Evolutionary conservation across 2,888 invertebrate species (phyloP), one percentile per base, ranked within the genome.

Genomic region (Drosophila atripex): DNA sequence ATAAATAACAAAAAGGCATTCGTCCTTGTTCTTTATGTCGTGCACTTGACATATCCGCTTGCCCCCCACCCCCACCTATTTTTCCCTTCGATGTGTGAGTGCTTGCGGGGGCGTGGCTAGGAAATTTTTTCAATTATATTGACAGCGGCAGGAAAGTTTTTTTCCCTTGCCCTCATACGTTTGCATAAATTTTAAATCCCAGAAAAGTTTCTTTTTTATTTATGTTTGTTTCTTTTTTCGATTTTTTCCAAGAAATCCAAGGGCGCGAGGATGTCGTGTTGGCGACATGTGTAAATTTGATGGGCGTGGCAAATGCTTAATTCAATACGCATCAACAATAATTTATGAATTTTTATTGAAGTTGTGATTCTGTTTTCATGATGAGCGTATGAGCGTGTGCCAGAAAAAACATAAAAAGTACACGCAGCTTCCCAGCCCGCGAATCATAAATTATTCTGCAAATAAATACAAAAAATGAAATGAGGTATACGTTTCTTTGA

Each of bases 341-440:
- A 80, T 79, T 80, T 83, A 80, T 83, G 80, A 54, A 77, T 83
- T 79, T 79, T 77, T 79, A 77, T 80, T 79, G 79, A 77, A 77
- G 68, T 69, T 66, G n/a, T 49, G 51, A 35, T 38, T 38, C 43
- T 28, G 50, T 63, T 59, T 35, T 45, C 30, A 30, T n/a, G 18
- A 35, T 59, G 25, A 39, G 59, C 30, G 30, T 23, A 35, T 59
- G 18, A 39, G 59, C 30, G 30, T 23, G 55, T 35, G 25, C 18
- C n/a, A 45, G 30, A 16, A 23, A 56, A 23, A 41, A 41, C 30
- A 41, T 12, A 32, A 12, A 14, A 35, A 7, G 14, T n/a, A 35
- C 35, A 35, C 35, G n/a, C 35, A 35, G 35, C 14, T 7, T 25
- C 8, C 9, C 39, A 41, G 39, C 16, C 4, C 9, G n/a, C 5